These are phyloP conservation scores for Drosophila lacertosa DNA, from an alignment of 1,140 invertebrate genomes.

Conservation along the genomic window DNA sequence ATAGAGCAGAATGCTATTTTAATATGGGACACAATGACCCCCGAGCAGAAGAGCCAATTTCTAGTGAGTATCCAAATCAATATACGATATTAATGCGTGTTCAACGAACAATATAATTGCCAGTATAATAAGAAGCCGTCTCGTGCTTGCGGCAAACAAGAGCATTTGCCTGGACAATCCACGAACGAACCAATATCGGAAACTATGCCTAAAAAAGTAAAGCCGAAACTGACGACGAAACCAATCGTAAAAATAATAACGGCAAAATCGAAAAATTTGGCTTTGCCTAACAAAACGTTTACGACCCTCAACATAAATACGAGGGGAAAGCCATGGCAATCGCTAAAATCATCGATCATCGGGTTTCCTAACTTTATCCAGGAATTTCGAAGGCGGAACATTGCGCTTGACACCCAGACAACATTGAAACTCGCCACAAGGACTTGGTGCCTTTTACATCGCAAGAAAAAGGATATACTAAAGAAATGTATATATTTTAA, in stretches of 20 bases:
- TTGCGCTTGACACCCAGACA: background rate
- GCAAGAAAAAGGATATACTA: background rate
- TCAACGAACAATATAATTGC: background rate
- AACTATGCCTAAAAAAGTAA: background rate
- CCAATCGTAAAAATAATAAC: no score
- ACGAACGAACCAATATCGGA: background rate
- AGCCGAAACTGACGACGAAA: background rate
- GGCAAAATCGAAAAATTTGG: background rate
- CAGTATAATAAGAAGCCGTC: background rate
- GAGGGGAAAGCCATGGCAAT: background rate
- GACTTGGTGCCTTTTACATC: background rate
- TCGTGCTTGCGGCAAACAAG: background rate
- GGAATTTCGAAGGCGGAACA: background rate
- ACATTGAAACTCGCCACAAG: background rate
- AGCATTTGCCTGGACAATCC: background rate
- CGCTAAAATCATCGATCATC: background rate
- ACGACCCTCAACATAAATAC: background rate
- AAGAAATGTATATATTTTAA: background rate
- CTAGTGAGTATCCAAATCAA: background rate
- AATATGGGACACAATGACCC: background rate
- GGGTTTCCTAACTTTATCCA: background rate
- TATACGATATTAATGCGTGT: background rate
- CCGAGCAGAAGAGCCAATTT: constrained; percentile 2
- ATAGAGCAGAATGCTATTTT: background rate
- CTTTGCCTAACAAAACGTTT: background rate